Evolutionary conservation across 1,140 invertebrate species (phyloP), one percentile per base, ranked within the genome.

Genomic region (Helicoverpa zea): DNA sequence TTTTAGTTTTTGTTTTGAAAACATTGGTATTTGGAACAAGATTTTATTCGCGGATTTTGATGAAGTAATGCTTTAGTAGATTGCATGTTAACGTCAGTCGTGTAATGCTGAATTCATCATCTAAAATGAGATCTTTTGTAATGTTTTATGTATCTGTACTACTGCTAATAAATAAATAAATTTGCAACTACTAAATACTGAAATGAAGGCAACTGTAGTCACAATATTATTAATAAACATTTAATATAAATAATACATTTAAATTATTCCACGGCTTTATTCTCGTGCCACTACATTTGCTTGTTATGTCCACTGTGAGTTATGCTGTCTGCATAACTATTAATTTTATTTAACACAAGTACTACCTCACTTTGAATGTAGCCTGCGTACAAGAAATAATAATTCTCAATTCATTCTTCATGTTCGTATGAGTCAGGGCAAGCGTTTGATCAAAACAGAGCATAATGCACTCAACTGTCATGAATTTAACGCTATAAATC

Each of bases 401-500:
- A 18, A 18, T 49, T 59, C 64, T 72, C 61, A 30, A 51, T 79
- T 79, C 52, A 79, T 79, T 80, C 58, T 63, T 51, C 68, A 35
- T 64, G 47, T 80, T 14, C 64, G 29, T 54, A 72, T 81, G 80
- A 77, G 47, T 72, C 64, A 76, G 61, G 56, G 35, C 64, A 54
- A 54, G 49, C 16, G 18, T 61, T 79, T 64, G 79, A 83, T 83
- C 79, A 80, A 79, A 84, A 81, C 59, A 63, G 64, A 10, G 78
- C 61, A 58, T 78, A 80, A 80, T 80, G 78, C 59, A 83, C 56
- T 83, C 58, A 58, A 73, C 51, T 81, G 76, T 75, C 77, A 81
- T 83, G 81, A 85, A 81, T 85, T 68, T 61, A 54, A 64, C 11
- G 77, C 47, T 51, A 81, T 85, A 85, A 85, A 85, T 81, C 79